Evolutionary conservation across 1,140 invertebrate species (phyloP).

Genomic region (Penaeus japonicus): DNA sequence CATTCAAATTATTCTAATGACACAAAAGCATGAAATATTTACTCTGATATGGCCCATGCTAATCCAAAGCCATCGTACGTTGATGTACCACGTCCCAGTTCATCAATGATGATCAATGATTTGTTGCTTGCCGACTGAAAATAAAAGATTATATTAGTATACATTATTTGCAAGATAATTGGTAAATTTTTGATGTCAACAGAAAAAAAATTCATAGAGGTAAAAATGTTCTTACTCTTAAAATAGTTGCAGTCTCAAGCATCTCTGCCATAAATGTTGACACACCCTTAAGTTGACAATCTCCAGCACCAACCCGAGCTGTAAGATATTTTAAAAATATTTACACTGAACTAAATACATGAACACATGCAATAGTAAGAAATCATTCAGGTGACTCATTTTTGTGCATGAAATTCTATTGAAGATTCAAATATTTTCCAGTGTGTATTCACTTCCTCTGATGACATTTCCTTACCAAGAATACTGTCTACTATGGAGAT

Average conservation of each 20-base stretch:
- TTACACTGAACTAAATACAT: background rate
- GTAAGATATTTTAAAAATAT: background rate
- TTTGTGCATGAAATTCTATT: background rate
- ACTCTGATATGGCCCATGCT: slow-evolving; percentile 97
- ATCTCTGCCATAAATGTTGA: slow-evolving; percentile 99
- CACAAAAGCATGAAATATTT: slow-evolving; percentile 64
- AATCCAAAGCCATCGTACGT: slow-evolving; percentile 99
- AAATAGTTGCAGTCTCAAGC: slow-evolving; percentile 91
- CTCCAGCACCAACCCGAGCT: slow-evolving; percentile 88
- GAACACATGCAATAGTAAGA: no score
- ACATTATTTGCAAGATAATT: background rate
- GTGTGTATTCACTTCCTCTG: background rate
- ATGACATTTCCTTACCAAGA: slow-evolving; percentile 38
- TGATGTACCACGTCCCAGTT: slow-evolving; percentile 96
- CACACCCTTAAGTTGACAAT: slow-evolving; percentile 87
- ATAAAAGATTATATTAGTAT: slow-evolving; percentile 15
- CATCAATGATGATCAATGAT: slow-evolving; percentile 96
- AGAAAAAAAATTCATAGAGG: background rate
- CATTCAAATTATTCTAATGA: no score
- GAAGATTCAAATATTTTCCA: no score
- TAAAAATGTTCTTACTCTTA: slow-evolving; percentile 71
- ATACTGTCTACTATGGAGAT: slow-evolving; percentile 62
- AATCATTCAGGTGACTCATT: background rate
- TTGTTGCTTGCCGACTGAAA: slow-evolving; percentile 85
- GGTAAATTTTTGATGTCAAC: background rate